These are phyloP conservation scores for Dipodomys ordii DNA, from an alignment of 2,113 vertebrate genomes.

Conservation along the genomic window DNA sequence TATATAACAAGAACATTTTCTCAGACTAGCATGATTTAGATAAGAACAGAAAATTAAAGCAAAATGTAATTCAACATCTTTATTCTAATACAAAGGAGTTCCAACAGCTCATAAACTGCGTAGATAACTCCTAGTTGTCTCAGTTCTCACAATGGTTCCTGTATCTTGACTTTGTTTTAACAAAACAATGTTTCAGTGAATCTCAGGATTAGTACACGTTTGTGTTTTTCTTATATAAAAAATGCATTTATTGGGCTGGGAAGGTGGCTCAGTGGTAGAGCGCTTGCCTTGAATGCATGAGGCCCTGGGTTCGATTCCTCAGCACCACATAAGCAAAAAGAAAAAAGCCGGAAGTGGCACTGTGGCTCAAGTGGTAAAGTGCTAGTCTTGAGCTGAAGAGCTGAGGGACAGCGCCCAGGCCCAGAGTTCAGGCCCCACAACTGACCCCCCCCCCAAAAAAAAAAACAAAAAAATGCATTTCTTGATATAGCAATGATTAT, in stretches of 20 bases:
- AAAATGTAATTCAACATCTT: slow-evolving; percentile 29
- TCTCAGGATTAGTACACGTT: slow-evolving; percentile 27
- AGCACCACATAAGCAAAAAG: too few relatives aligned
- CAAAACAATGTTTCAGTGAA: slow-evolving; percentile 10
- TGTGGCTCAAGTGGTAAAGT: too few relatives aligned
- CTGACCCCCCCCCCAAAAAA: too few relatives aligned
- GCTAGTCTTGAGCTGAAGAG: too few relatives aligned
- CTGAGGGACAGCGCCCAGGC: too few relatives aligned
- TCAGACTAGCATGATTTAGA: neutral
- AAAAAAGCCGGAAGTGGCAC: too few relatives aligned
- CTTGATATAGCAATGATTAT: slow-evolving; percentile 40
- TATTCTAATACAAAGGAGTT: slow-evolving; percentile 31
- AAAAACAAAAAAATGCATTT: neutral
- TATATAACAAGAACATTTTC: slow-evolving; percentile 24
- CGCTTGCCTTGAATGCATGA: too few relatives aligned
- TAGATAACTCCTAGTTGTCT: neutral
- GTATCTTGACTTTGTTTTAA: slow-evolving; percentile 14
- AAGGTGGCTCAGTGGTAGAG: too few relatives aligned
- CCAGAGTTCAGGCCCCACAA: too few relatives aligned
- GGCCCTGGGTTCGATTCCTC: too few relatives aligned
- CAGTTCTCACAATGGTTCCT: neutral
- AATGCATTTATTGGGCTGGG: neutral
- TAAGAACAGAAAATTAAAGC: slow-evolving; percentile 47
- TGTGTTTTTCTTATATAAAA: neutral
- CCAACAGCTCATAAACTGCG: neutral